These are phyloP conservation scores for Ophiothrix spiculata DNA, from an alignment of 35 echinoderm and acorn worm species.

Conservation along the genomic window DNA sequence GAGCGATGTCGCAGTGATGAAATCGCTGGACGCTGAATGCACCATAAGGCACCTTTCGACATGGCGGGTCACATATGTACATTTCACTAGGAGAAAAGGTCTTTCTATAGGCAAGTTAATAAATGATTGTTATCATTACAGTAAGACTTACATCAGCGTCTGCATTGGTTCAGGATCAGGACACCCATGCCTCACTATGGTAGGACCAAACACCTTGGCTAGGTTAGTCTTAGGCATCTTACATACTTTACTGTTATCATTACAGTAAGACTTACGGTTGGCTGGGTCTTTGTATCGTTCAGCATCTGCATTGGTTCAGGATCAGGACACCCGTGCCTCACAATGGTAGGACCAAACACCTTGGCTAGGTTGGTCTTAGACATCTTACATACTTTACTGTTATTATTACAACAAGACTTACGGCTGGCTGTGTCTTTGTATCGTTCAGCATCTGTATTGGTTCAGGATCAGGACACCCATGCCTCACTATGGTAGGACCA, in stretches of 20 bases:
- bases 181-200: conserved; percentile 69
- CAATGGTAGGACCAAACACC: conserved; percentile 92
- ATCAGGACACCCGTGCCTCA: conserved; percentile 66
- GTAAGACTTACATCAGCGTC: conserved; percentile 35
- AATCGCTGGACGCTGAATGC: too few relatives aligned
- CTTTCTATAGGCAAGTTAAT: too few relatives aligned
- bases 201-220: conserved; percentile 94
- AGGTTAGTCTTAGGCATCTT: conserved; percentile 79
- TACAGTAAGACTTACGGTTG: not conserved
- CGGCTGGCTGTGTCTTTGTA: too few relatives aligned
- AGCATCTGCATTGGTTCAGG: conserved; percentile 74
- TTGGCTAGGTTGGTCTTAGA: conserved; percentile 73
- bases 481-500: conserved; percentile 86
- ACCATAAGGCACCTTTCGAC: too few relatives aligned
- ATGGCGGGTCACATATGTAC: too few relatives aligned
- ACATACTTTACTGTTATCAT: conserved; percentile 33
- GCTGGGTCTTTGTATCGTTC: too few relatives aligned
- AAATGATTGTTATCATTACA: not conserved
- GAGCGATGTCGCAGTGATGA: too few relatives aligned
- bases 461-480: conserved; percentile 61
- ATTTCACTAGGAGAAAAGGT: too few relatives aligned
- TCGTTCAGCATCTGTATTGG: conserved; percentile 75
- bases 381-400: conserved; percentile 65
- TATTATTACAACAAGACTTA: not conserved
- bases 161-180: conserved; percentile 64